Percentiles rank a stretch among this genome's conserved stretches.
Evolutionary conservation across 2,797 vertebrate genomes (phyloP).

Genomic region (Siniperca undulata): DNA sequence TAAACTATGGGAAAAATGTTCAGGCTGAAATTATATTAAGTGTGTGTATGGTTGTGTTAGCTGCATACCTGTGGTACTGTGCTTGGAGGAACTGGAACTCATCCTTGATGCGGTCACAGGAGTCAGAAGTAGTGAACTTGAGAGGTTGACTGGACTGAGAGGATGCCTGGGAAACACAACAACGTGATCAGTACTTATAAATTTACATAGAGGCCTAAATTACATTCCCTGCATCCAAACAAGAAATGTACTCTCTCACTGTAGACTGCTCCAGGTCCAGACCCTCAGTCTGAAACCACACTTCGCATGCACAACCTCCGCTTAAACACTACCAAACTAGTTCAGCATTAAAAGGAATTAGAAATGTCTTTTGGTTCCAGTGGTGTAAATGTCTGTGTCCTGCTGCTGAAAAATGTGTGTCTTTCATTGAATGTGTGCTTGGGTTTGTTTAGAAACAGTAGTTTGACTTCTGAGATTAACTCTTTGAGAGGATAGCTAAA

Average conservation of each 20-base stretch:
- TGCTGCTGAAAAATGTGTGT: background rate
- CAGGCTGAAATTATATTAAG: background rate
- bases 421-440: constrained; percentile 35
- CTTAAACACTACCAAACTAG: background rate
- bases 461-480: constrained; percentile 64
- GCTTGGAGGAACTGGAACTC: constrained; percentile 99
- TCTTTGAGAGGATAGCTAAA: constrained; percentile 45
- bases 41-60: background rate
- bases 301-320: background rate
- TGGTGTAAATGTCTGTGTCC: background rate
- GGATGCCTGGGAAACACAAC: constrained; percentile 86
- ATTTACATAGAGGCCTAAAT: background rate
- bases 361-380: background rate
- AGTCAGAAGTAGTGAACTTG: constrained; percentile 98
- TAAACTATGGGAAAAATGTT: background rate
- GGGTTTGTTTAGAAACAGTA: constrained; percentile 64
- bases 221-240: background rate
- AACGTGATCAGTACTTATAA: background rate
- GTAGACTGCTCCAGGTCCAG: background rate
- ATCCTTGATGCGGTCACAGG: constrained; percentile 98
- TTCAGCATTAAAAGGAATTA: background rate
- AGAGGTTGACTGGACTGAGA: constrained; percentile 96
- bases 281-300: background rate
- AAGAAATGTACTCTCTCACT: background rate
- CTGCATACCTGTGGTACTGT: constrained; percentile 94